phyloP scores from a whole-genome alignment of 2,113 vertebrate genomes.

The Chionis minor region DNA sequence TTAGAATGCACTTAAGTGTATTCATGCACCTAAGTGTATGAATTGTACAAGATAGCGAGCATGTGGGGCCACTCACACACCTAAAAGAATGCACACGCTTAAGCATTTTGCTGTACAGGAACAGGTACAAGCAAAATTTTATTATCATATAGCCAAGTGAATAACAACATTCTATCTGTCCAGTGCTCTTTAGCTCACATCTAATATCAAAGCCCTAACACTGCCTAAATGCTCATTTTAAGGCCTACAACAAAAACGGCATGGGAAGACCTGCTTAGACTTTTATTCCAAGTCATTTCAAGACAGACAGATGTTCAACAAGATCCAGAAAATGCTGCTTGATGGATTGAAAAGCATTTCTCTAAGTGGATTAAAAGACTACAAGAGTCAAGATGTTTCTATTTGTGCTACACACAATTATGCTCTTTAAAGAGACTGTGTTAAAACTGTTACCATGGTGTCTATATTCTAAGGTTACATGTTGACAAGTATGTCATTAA shows the following conservation, averaged over 20 bases:
- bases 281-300: conserved; percentile 11
- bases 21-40: not conserved
- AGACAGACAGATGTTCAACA: conserved; percentile 51
- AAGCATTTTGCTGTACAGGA: not conserved
- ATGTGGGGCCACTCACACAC: not conserved
- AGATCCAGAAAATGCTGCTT: conserved; percentile 43
- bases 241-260: not conserved
- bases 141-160: not conserved
- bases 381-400: conserved; percentile 64
- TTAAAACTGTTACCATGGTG: conserved; percentile 61
- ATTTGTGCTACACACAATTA: conserved; percentile 59
- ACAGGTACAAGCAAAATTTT: not conserved
- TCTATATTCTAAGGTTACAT: conserved; percentile 49
- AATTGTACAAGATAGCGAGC: not conserved
- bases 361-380: conserved; percentile 64
- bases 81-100: accelerated
- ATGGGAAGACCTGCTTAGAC: not conserved
- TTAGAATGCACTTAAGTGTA: accelerated
- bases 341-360: conserved; percentile 54
- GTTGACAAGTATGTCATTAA: conserved; percentile 57
- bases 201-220: not conserved
- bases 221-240: not conserved
- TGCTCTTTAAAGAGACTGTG: conserved; percentile 31
- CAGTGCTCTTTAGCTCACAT: not conserved
- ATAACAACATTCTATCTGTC: not conserved